Percentiles rank a stretch among this genome's conserved stretches.
Evolutionary conservation across 2,888 invertebrate genomes (phyloP).

Genomic region (Trichopria drosophilae): DNA sequence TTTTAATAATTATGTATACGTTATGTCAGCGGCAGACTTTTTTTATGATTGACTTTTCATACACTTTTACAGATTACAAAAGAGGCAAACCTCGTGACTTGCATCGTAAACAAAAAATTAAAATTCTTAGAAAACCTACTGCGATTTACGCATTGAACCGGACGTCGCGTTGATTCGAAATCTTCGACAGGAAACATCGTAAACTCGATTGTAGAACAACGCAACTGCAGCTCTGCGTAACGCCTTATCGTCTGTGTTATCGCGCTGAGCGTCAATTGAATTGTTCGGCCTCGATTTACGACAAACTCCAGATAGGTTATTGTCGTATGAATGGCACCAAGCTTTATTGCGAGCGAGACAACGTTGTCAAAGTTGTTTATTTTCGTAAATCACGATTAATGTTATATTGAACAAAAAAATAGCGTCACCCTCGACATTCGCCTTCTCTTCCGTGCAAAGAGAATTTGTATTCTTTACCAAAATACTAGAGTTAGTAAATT

Average conservation of each 20-base stretch:
- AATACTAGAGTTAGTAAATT: too few species aligned
- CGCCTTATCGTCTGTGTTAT: slow-evolving; percentile 2
- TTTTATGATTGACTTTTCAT: background rate
- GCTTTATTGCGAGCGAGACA: background rate
- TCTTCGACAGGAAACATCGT: slow-evolving; percentile 2
- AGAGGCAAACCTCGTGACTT: too few species aligned
- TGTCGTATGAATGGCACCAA: slow-evolving; percentile 4
- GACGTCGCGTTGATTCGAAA: background rate
- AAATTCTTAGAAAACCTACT: background rate
- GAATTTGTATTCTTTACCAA: too few species aligned
- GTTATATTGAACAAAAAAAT: too few species aligned
- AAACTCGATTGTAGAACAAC: slow-evolving; percentile 13
- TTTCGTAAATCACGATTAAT: slow-evolving; percentile 12
- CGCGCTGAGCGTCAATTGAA: slow-evolving; percentile 24
- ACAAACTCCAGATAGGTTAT: slow-evolving; percentile 17
- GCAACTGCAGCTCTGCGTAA: background rate
- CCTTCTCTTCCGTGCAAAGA: too few species aligned
- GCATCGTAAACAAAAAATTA: background rate
- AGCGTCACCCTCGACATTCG: too few species aligned
- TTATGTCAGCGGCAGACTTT: background rate
- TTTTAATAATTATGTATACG: too few species aligned
- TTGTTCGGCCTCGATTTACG: slow-evolving; percentile 26
- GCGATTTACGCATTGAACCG: background rate
- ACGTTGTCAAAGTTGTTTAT: slow-evolving; percentile 13
- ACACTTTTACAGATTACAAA: background rate